These are phyloP conservation scores for Diadophis punctatus DNA, from an alignment of 2,113 vertebrate genomes.

Conservation along the genomic window DNA sequence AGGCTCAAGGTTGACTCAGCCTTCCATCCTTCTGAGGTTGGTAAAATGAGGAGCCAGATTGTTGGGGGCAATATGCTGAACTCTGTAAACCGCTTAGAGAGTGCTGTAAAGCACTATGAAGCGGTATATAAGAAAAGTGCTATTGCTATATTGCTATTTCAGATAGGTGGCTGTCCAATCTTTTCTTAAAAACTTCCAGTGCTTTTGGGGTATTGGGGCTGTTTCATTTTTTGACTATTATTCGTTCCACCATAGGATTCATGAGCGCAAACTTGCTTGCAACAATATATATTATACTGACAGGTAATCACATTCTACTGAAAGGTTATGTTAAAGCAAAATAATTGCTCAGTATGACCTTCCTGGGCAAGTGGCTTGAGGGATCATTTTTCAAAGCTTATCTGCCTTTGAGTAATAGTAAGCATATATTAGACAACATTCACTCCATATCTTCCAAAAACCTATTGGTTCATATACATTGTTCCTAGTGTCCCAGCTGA, in stretches of 20 bases:
- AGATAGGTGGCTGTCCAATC: too few species aligned
- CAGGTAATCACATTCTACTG: slow-evolving; percentile 25
- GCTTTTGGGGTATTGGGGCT: not conserved
- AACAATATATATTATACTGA: accelerated
- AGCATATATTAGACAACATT: slow-evolving; percentile 12
- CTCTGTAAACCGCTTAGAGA: too few species aligned
- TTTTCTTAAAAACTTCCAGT: not conserved
- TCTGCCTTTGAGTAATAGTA: slow-evolving; percentile 47
- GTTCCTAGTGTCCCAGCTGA: slow-evolving; percentile 22
- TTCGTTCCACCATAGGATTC: slow-evolving; percentile 6
- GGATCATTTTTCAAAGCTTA: slow-evolving; percentile 44
- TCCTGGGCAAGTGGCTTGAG: slow-evolving; percentile 10
- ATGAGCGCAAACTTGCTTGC: not conserved
- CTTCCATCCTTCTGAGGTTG: too few species aligned
- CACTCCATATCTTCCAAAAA: slow-evolving; percentile 28
- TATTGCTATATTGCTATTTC: too few species aligned
- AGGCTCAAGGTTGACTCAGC: too few species aligned
- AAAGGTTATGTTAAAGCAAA: slow-evolving; percentile 41
- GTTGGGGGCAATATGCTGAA: too few species aligned
- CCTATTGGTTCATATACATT: slow-evolving; percentile 6
- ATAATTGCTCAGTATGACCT: slow-evolving; percentile 43
- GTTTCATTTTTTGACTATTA: not conserved
- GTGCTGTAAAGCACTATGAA: too few species aligned
- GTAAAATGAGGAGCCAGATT: too few species aligned
- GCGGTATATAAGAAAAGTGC: too few species aligned